phyloP scores from a whole-genome alignment of 2,888 invertebrate genomes.

The Eremobia ochroleuca region DNA sequence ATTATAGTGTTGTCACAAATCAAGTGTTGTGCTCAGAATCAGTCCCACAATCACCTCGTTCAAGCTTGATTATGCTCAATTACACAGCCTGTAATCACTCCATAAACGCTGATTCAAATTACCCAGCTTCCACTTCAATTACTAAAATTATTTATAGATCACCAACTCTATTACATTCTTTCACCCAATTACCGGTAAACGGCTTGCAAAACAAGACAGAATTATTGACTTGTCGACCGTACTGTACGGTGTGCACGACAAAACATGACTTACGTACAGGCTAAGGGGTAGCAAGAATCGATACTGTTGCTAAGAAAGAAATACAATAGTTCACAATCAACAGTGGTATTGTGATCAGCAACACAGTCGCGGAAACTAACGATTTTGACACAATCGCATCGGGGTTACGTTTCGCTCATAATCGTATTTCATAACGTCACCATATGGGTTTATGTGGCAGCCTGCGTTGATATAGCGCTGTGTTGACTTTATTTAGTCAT shows the following conservation, averaged over 20 bases:
- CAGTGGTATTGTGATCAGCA: constrained; percentile 69
- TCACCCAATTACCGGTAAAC: constrained; percentile 52
- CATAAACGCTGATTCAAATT: constrained; percentile 54
- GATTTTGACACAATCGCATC: constrained; percentile 74
- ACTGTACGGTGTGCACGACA: constrained; percentile 46
- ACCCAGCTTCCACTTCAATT: constrained; percentile 55
- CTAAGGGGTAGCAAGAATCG: constrained; percentile 41
- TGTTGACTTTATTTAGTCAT: constrained; percentile 50
- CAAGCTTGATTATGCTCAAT: constrained; percentile 40
- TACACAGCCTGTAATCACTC: constrained; percentile 48
- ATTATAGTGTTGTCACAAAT: constrained; percentile 24
- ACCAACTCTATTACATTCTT: constrained; percentile 50
- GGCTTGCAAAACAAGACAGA: constrained; percentile 51
- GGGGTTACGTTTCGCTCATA: constrained; percentile 64
- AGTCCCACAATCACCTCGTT: constrained; percentile 36
- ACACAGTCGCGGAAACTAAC: constrained; percentile 72
- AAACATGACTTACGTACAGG: constrained; percentile 41
- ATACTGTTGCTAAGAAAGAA: constrained; percentile 62
- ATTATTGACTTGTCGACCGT: constrained; percentile 49
- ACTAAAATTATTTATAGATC: constrained; percentile 60
- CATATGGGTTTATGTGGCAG: constrained; percentile 52
- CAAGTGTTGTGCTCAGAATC: constrained; percentile 17
- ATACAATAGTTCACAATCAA: constrained; percentile 64
- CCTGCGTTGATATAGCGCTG: constrained; percentile 19
- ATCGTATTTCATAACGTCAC: constrained; percentile 71